A percentile compares a stretch with the other conserved stretches of the same genome.
Conservation (phyloP, 2,113 vertebrate species). For the Anoplopoma fimbria region DNA sequence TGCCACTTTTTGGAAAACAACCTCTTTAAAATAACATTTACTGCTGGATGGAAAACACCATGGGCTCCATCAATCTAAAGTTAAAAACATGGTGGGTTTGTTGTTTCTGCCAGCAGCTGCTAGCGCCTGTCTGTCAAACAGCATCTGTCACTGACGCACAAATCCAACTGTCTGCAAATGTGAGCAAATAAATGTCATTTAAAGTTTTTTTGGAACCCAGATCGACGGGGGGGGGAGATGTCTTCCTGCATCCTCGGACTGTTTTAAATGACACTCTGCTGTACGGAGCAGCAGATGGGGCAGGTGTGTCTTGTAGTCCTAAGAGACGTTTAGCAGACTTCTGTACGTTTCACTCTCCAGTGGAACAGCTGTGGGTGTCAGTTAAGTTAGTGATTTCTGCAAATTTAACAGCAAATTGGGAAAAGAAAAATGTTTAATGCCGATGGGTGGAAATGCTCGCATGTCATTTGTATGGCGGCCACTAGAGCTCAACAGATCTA, state of each 20-base stretch:
- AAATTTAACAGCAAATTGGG: not conserved
- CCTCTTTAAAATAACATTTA: not conserved
- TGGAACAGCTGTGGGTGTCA: conserved; percentile 16
- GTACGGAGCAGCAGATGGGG: conserved; percentile 16
- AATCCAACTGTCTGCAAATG: not conserved
- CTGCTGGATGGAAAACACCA: not conserved
- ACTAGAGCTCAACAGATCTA: not conserved
- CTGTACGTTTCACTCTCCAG: not conserved
- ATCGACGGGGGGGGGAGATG: too few species aligned
- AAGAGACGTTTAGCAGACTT: not conserved
- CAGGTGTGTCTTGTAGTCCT: conserved; percentile 12
- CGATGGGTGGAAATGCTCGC: not conserved
- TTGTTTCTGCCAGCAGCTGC: not conserved
- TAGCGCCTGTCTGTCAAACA: not conserved
- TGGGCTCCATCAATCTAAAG: not conserved
- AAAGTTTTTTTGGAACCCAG: not conserved
- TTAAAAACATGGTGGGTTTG: not conserved
- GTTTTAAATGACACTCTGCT: not conserved
- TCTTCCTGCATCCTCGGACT: not conserved
- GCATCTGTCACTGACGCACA: not conserved
- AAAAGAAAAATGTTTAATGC: not conserved
- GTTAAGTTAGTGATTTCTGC: not conserved
- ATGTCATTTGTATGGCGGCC: not conserved
- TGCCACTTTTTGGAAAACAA: not conserved
- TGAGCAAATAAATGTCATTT: not conserved